phyloP scores from a whole-genome alignment of 2,797 vertebrate species.

The Hippopotamyrus pictus region DNA sequence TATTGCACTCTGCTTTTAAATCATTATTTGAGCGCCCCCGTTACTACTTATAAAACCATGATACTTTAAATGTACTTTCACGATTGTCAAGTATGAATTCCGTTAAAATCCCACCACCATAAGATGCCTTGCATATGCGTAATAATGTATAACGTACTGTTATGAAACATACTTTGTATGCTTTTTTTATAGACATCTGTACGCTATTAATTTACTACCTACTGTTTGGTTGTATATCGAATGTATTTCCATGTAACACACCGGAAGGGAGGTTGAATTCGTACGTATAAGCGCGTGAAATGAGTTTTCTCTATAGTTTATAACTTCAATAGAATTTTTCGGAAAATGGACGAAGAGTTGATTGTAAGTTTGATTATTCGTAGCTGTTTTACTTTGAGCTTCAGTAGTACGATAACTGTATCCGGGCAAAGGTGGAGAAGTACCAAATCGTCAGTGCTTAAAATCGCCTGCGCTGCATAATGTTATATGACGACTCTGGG shows the following conservation, averaged over 20 bases:
- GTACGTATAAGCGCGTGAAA: not conserved
- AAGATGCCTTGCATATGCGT: not conserved
- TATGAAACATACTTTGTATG: not conserved
- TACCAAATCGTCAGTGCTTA: not conserved
- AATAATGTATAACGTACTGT: not conserved
- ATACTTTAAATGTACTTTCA: not conserved
- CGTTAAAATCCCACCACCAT: not conserved
- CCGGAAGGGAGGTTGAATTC: constrained; percentile 16
- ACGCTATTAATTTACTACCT: not conserved
- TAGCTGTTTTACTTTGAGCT: not conserved
- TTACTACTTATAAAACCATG: not conserved
- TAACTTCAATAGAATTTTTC: not conserved
- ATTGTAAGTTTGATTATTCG: constrained; percentile 11
- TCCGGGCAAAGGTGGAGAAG: not conserved
- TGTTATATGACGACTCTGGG: not conserved
- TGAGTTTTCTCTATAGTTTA: not conserved
- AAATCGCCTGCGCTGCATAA: not conserved
- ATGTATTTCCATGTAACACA: constrained; percentile 14
- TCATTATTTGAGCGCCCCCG: not conserved
- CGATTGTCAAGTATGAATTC: not conserved
- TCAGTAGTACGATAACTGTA: not conserved
- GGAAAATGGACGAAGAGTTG: constrained; percentile 20
- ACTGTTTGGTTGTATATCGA: not conserved
- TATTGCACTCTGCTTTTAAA: not conserved
- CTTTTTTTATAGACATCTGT: not conserved